Percentiles rank a stretch among this genome's conserved stretches.
phyloP scores from a whole-genome alignment of 2,113 vertebrate species.

The Poeciliopsis retropinna region DNA sequence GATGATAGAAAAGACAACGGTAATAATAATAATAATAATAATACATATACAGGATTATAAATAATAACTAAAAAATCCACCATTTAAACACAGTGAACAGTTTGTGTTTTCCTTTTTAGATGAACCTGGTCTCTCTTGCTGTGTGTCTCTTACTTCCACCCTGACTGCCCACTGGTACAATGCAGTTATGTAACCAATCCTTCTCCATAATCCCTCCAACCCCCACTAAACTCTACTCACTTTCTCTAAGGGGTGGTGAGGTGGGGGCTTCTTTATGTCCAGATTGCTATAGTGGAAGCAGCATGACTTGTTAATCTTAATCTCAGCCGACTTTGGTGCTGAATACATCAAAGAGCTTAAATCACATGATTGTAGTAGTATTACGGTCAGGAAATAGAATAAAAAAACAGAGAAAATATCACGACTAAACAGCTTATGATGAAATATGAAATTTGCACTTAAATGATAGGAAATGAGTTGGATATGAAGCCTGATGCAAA shows the following conservation, averaged over 20 bases:
- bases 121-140: not conserved
- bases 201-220: slow-evolving; percentile 63
- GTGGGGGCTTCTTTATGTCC: slow-evolving; percentile 43
- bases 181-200: slow-evolving; percentile 77
- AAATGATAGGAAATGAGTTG: too few relatives aligned
- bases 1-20: too few relatives aligned
- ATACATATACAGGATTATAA: too few relatives aligned
- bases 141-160: slow-evolving; percentile 22
- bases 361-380: slow-evolving; percentile 25
- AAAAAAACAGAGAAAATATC: not conserved
- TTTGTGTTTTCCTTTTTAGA: not conserved
- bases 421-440: not conserved
- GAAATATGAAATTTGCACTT: too few relatives aligned
- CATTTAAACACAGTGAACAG: too few relatives aligned
- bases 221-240: slow-evolving; percentile 15
- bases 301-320: slow-evolving; percentile 64
- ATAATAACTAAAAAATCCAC: not conserved
- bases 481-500: not conserved
- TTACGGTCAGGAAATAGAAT: not conserved
- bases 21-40: too few relatives aligned
- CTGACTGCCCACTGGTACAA: slow-evolving; percentile 59
- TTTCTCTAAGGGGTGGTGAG: not conserved
- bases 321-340: slow-evolving; percentile 45
- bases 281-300: slow-evolving; percentile 61
- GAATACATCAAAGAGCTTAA: slow-evolving; percentile 24